These are phyloP conservation scores for Lumbricus terrestris DNA, from an alignment of 2,888 invertebrate genomes.

Conservation along the genomic window DNA sequence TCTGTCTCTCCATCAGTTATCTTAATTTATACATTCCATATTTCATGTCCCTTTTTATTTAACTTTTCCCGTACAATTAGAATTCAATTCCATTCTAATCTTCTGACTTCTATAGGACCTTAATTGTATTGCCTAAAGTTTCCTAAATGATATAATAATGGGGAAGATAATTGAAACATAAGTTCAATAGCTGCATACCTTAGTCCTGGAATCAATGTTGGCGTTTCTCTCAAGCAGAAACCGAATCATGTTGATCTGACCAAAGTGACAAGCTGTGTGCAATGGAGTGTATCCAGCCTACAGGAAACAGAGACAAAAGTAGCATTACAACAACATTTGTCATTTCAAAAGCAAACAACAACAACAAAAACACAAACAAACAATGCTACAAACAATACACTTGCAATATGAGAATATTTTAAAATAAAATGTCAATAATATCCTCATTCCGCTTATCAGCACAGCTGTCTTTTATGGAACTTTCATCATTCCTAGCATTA, in stretches of 20 bases:
- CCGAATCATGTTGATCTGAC: constrained; percentile 70
- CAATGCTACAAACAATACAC: neutral
- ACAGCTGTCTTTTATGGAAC: neutral
- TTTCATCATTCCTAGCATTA: neutral
- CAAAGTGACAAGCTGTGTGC: constrained; percentile 97
- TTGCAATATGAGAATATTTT: neutral
- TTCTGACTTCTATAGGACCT: too few relatives aligned
- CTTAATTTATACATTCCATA: too few relatives aligned
- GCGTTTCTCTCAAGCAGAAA: constrained; percentile 87
- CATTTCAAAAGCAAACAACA: neutral
- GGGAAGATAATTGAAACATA: too few relatives aligned
- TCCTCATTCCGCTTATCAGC: neutral
- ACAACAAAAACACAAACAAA: neutral
- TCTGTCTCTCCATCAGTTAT: too few relatives aligned
- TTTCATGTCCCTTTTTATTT: too few relatives aligned
- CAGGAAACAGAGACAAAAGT: neutral
- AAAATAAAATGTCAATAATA: neutral
- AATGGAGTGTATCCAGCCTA: constrained; percentile 95
- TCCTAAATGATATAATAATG: too few relatives aligned
- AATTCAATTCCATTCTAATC: too few relatives aligned
- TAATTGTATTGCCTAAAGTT: too few relatives aligned
- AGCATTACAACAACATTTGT: neutral
- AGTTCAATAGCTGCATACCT: constrained; percentile 54
- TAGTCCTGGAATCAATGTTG: constrained; percentile 72
- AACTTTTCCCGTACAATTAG: too few relatives aligned